These are phyloP conservation scores for Onychomys leucogaster DNA, from an alignment of 2,797 vertebrate genomes.

Conservation along the genomic window DNA sequence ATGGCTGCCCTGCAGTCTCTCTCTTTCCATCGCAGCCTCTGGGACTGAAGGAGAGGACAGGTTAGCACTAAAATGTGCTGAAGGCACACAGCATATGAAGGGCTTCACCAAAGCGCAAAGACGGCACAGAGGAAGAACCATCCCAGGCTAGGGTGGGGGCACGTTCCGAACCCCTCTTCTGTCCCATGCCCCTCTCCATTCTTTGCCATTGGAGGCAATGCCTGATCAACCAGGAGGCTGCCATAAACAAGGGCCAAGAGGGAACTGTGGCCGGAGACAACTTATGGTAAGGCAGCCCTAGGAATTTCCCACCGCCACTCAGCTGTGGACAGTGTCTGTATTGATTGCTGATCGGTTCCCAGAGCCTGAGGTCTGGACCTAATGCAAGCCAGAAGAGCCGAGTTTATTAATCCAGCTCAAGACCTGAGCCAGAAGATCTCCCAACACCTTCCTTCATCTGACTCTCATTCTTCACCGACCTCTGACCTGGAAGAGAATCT, in stretches of 20 bases:
- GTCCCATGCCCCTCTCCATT: background rate
- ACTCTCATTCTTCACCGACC: background rate
- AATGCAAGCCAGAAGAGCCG: background rate
- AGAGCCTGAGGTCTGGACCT: background rate
- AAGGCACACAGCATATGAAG: too few species aligned
- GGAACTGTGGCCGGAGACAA: background rate
- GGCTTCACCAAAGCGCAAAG: background rate
- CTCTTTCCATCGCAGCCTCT: background rate
- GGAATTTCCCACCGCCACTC: background rate
- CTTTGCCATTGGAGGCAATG: background rate
- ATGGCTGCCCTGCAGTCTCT: background rate
- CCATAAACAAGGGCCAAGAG: background rate
- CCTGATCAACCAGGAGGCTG: background rate
- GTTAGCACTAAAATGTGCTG: background rate
- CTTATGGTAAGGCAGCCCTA: background rate
- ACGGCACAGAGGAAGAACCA: too few species aligned
- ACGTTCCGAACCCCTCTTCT: background rate
- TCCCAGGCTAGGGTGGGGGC: background rate
- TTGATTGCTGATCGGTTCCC: background rate
- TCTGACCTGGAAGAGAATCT: background rate
- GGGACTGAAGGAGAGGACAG: background rate
- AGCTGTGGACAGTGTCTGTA: background rate
- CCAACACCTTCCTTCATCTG: background rate
- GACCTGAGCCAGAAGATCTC: background rate
- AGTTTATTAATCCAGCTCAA: background rate